These are phyloP conservation scores for Spodoptera littoralis DNA, from an alignment of 2,888 invertebrate species.

Conservation along the genomic window DNA sequence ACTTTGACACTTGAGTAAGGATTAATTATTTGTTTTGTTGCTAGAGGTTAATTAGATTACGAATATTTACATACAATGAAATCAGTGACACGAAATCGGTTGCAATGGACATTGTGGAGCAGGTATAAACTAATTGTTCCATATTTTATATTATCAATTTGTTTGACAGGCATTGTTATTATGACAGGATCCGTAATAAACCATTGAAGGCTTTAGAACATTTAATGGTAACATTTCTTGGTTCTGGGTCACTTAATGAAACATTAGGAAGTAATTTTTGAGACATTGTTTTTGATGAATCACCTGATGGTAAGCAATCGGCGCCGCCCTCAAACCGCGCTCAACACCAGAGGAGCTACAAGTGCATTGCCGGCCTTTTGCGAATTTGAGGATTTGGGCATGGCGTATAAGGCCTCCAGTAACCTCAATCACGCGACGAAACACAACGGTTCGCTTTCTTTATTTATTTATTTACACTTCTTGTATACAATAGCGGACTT, in stretches of 20 bases:
- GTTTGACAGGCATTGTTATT: conserved; percentile 18
- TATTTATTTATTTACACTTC: too few relatives aligned
- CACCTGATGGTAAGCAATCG: too few relatives aligned
- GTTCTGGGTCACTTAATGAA: not conserved
- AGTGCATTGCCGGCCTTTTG: too few relatives aligned
- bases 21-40: conserved; percentile 48
- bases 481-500: too few relatives aligned
- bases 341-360: too few relatives aligned
- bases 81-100: conserved; percentile 49
- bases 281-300: too few relatives aligned
- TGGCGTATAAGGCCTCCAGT: too few relatives aligned
- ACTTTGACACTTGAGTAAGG: conserved; percentile 45
- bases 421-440: too few relatives aligned
- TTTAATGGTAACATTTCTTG: not conserved
- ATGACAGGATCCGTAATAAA: conserved; percentile 34
- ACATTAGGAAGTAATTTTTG: too few relatives aligned
- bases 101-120: conserved; percentile 18
- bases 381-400: too few relatives aligned
- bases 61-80: conserved; percentile 51
- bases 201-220: conserved; percentile 20
- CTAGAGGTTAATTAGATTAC: conserved; percentile 42
- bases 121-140: conserved; percentile 26
- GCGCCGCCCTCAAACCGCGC: too few relatives aligned
- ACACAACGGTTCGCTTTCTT: too few relatives aligned
- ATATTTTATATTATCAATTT: conserved; percentile 37